A percentile compares a stretch with the other conserved stretches of the same genome.
phyloP scores from a whole-genome alignment of 2,888 invertebrate genomes.

The Noctua comes region DNA sequence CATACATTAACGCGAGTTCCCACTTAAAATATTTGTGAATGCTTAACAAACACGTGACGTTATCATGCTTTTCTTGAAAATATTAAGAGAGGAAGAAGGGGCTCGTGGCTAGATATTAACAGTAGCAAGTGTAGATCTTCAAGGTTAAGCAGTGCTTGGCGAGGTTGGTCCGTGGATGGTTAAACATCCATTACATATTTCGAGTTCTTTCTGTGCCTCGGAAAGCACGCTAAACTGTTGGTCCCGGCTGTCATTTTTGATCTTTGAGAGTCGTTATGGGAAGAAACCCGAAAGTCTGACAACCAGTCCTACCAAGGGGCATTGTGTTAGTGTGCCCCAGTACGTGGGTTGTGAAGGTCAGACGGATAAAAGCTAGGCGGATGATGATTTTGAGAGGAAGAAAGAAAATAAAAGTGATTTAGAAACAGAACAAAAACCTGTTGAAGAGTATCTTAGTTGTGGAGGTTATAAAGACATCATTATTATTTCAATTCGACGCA shows the following conservation, averaged over 20 bases:
- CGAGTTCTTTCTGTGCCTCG: neutral
- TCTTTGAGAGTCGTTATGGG: neutral
- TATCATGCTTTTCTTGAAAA: conserved; percentile 8
- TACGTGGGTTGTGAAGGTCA: neutral
- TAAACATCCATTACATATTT: neutral
- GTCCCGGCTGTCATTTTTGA: neutral
- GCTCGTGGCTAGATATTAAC: neutral
- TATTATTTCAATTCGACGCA: too few species aligned
- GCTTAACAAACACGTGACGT: conserved; percentile 39
- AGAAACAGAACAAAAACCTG: neutral
- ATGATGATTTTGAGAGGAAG: too few species aligned
- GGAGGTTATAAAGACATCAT: too few species aligned
- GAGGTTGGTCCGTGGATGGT: neutral
- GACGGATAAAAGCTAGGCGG: neutral
- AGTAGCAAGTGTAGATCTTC: neutral
- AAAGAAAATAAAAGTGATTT: neutral
- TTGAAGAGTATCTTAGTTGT: too few species aligned
- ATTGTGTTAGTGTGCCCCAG: neutral
- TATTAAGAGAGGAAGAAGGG: neutral
- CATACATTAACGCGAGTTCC: conserved; percentile 42
- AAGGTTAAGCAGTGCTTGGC: neutral
- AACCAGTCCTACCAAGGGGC: neutral
- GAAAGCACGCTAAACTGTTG: neutral
- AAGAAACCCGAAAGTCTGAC: neutral
- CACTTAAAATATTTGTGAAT: conserved; percentile 42